Evolutionary conservation across 2,888 invertebrate genomes (phyloP).

Genomic region (Willowsia nigromaculata): DNA sequence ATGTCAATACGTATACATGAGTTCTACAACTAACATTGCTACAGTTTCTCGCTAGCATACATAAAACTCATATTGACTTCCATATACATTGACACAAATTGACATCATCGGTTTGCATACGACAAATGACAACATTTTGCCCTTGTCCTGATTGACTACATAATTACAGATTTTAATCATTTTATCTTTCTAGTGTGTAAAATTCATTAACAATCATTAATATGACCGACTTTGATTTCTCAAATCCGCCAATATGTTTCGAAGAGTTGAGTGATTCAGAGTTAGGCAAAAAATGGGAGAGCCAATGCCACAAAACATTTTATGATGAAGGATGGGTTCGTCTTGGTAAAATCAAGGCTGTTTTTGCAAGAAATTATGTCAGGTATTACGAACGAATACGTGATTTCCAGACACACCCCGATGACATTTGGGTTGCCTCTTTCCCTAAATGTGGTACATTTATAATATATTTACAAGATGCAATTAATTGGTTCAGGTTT

Average conservation of each 20-base stretch:
- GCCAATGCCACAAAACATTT: conserved; percentile 34
- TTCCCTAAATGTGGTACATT: conserved; percentile 83
- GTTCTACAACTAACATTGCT: no score
- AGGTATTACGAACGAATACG: conserved; percentile 80
- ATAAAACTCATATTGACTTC: no score
- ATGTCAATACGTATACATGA: no score
- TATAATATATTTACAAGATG: no score
- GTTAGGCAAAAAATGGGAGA: conserved; percentile 51
- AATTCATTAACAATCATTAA: neutral
- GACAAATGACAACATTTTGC: no score
- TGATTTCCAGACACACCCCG: conserved; percentile 81
- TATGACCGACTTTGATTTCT: conserved; percentile 60
- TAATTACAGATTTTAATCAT: neutral
- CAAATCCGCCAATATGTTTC: conserved; percentile 46
- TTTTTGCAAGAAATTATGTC: conserved; percentile 72
- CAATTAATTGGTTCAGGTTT: no score
- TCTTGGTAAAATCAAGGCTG: conserved; percentile 62
- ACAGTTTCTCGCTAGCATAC: no score
- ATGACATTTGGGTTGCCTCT: conserved; percentile 83
- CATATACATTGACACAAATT: no score
- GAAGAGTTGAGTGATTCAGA: conserved; percentile 44
- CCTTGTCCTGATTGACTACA: no score
- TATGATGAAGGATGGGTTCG: conserved; percentile 63
- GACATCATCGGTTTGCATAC: no score
- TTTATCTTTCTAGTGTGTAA: neutral